phyloP scores from a whole-genome alignment of 2,797 vertebrate genomes.

The Simalia tracyae region DNA sequence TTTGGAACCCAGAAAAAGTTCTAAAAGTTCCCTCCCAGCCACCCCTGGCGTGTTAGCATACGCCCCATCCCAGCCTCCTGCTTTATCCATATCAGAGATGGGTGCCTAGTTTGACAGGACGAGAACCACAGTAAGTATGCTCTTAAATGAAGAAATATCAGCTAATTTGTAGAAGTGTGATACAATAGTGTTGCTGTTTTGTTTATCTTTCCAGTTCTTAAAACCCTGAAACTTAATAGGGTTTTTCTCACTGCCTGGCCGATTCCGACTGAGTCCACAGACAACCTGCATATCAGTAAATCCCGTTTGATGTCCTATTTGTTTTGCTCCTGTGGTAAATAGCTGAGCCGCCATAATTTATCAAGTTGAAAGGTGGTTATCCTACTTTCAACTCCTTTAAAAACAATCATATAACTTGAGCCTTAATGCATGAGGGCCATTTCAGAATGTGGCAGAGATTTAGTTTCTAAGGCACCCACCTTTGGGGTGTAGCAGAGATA shows the following conservation, averaged over 20 bases:
- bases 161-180: not conserved
- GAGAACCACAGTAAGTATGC: not conserved
- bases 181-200: not conserved
- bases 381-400: not conserved
- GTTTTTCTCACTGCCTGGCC: not conserved
- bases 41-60: not conserved
- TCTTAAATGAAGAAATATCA: not conserved
- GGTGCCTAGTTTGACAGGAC: not conserved
- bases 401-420: slow-evolving; percentile 5
- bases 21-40: no score
- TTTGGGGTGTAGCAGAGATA: not conserved
- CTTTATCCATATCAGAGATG: not conserved
- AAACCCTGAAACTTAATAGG: not conserved
- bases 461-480: not conserved
- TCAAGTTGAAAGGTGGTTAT: slow-evolving; percentile 9
- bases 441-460: slow-evolving; percentile 4
- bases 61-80: not conserved
- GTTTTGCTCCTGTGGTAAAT: slow-evolving; percentile 6
- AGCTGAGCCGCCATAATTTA: slow-evolving; percentile 5
- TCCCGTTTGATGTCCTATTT: not conserved
- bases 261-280: not conserved
- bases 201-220: not conserved
- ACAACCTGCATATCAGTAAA: not conserved
- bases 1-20: not conserved
- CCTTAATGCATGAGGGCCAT: not conserved